Conservation (phyloP, 2,888 invertebrate genomes). For the Micoletzkya japonica region DNA sequence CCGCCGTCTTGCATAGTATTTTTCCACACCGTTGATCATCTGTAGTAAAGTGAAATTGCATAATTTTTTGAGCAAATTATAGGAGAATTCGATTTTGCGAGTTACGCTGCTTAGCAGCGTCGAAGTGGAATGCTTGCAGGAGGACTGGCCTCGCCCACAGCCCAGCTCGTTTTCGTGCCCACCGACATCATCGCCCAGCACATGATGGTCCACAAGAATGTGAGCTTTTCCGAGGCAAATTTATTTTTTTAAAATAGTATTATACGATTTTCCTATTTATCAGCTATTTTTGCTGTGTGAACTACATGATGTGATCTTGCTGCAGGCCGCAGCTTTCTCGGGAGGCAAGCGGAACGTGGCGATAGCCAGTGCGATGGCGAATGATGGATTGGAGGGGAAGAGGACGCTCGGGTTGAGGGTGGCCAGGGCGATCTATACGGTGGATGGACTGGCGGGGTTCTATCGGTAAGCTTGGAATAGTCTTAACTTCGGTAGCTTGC, state of each 20-base stretch:
- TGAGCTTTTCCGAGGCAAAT: conserved; percentile 2
- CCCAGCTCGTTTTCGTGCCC: conserved; percentile 59
- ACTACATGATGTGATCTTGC: too few species aligned
- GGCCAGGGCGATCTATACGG: conserved; percentile 57
- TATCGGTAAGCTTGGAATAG: conserved; percentile 43
- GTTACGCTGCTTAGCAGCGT: too few species aligned
- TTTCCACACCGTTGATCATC: too few species aligned
- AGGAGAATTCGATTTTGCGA: too few species aligned
- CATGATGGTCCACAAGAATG: conserved; percentile 56
- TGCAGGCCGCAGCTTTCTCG: conserved; percentile 22
- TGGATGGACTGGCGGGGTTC: conserved; percentile 58
- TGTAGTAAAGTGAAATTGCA: too few species aligned
- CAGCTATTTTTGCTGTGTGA: background rate
- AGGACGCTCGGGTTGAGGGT: conserved; percentile 57
- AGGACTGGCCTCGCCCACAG: conserved; percentile 52
- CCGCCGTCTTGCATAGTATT: background rate
- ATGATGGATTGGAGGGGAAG: conserved; percentile 45
- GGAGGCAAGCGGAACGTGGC: conserved; percentile 50
- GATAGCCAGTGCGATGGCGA: conserved; percentile 49
- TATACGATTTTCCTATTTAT: background rate
- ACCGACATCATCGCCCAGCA: conserved; percentile 61
- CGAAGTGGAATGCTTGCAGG: conserved; percentile 33
- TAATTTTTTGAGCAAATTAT: too few species aligned
- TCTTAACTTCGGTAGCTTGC: background rate
- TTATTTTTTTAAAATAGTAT: background rate